Conservation (phyloP, 1,140 invertebrate genomes). For the Euglossa dilemma region DNA sequence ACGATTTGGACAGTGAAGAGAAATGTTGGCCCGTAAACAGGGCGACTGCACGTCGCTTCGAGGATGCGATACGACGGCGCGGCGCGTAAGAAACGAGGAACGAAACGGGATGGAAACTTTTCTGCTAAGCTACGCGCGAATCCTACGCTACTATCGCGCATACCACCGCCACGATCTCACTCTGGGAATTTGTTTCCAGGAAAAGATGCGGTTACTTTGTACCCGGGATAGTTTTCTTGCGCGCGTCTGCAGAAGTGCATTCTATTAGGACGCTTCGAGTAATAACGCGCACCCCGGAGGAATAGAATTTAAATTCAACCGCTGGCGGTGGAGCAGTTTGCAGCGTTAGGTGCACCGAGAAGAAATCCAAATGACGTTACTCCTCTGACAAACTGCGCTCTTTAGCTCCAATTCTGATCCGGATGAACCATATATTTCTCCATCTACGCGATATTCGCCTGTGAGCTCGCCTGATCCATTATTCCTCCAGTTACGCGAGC, state of each 20-base stretch:
- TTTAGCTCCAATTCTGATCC: not conserved
- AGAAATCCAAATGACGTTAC: conserved; percentile 5
- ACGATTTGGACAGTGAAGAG: not conserved
- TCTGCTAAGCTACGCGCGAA: conserved; percentile 40
- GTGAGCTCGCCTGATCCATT: not conserved
- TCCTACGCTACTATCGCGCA: conserved; percentile 20
- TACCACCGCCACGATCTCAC: not conserved
- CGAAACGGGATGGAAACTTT: conserved; percentile 32
- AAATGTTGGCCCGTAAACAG: conserved; percentile 7
- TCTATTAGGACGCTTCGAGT: conserved; percentile 17
- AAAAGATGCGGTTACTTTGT: conserved; percentile 38
- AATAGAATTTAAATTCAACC: conserved; percentile 39
- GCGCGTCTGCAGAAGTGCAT: conserved; percentile 26
- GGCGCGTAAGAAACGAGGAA: conserved; percentile 35
- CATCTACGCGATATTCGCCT: too few relatives aligned
- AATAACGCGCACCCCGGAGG: not conserved
- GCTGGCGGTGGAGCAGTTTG: not conserved
- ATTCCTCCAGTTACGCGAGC: not conserved
- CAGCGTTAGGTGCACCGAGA: not conserved
- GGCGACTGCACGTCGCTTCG: not conserved
- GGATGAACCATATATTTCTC: not conserved
- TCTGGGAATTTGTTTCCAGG: conserved; percentile 32
- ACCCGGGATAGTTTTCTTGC: conserved; percentile 26
- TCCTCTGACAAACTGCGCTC: not conserved
- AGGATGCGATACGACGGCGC: not conserved